Percentiles rank a stretch among this genome's conserved stretches.
Evolutionary conservation across 2,888 invertebrate genomes (phyloP).

Genomic region (Euplagia quadripunctaria): DNA sequence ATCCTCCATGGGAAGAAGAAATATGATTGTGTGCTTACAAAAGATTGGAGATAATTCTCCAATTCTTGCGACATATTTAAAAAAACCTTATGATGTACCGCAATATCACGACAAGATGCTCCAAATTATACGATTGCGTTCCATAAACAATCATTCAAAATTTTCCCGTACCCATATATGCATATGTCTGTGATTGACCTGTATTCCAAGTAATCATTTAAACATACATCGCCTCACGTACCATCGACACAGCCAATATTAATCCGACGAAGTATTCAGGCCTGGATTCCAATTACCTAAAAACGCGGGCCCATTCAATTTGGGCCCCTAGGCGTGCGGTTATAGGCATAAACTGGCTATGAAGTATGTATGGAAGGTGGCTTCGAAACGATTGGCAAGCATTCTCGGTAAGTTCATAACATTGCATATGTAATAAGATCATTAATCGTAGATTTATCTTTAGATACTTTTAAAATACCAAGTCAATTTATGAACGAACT

Average conservation of each 20-base stretch:
- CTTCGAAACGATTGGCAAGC: conserved; percentile 31
- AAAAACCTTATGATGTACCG: too few relatives aligned
- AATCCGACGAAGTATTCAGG: conserved; percentile 56
- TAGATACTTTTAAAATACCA: too few relatives aligned
- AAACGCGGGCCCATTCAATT: conserved; percentile 70
- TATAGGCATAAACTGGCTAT: conserved; percentile 51
- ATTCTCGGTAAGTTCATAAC: conserved; percentile 7
- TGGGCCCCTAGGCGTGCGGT: conserved; percentile 53
- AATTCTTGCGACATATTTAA: too few relatives aligned
- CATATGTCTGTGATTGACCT: conserved; percentile 31
- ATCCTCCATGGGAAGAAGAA: too few relatives aligned
- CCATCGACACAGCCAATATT: conserved; percentile 50
- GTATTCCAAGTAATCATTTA: conserved; percentile 41
- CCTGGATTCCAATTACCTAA: conserved; percentile 67
- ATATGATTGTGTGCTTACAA: too few relatives aligned
- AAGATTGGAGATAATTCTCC: too few relatives aligned
- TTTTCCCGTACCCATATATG: background rate
- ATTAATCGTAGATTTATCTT: too few relatives aligned
- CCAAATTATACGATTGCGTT: background rate
- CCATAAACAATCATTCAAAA: conserved; percentile 10
- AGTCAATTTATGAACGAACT: too few relatives aligned
- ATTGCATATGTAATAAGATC: conserved; percentile 12
- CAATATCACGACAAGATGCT: background rate
- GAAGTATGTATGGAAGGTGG: conserved; percentile 55
- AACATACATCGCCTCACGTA: conserved; percentile 34